Base-by-base conservation (phyloP, 1,140 invertebrate species). In the Brachystomella parvula region DNA sequence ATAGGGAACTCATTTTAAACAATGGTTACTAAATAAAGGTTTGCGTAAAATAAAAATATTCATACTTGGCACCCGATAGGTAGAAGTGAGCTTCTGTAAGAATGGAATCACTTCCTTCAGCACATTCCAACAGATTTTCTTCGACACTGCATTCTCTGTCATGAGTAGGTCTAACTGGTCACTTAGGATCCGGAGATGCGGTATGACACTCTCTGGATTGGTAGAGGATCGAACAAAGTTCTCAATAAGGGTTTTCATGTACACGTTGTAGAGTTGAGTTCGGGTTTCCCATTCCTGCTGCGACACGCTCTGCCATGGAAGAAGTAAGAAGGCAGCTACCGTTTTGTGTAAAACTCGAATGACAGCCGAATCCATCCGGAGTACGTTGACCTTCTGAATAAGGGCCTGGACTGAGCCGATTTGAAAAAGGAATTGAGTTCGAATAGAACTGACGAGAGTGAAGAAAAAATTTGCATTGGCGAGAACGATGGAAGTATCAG, bases 311-410 rank as follows among this genome's bases (percentile, higher is more conserved):
- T 79, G 78, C 79, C 81, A 83, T 0, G 82, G 81, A 26, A 84
- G 74, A 28, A 84, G 73, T n/a, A 85, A 73, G 63, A 85, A 81
- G 63, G 83, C 79, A 56, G 84, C 81, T 44, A 85, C 76, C 2
- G 82, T 78, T 59, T 82, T 75, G 64, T 81, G 79, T 6, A 84
- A 68, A 53, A 84, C 75, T 44, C 80, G 73, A 69, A 81, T 79
- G 21, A 81, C 79, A 29, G 68, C 26, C 19, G 71, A 62, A 1
- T 39, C 44, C 15, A 59, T 35, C n/a, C n/a, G n/a, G 15, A 72
- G 31, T 6, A 24, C 44, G 60, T 70, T 66, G 29, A 72, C 57
- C 57, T 70, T 61, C 44, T 68, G 47, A 44, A 72, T 65, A 6
- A 72, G 64, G 31, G 63, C 63, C 47, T 63, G 49, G 30, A 70